Evolutionary conservation across 2,888 invertebrate genomes (phyloP), one percentile per base, ranked within the genome.

Genomic region (Hyalella azteca): DNA sequence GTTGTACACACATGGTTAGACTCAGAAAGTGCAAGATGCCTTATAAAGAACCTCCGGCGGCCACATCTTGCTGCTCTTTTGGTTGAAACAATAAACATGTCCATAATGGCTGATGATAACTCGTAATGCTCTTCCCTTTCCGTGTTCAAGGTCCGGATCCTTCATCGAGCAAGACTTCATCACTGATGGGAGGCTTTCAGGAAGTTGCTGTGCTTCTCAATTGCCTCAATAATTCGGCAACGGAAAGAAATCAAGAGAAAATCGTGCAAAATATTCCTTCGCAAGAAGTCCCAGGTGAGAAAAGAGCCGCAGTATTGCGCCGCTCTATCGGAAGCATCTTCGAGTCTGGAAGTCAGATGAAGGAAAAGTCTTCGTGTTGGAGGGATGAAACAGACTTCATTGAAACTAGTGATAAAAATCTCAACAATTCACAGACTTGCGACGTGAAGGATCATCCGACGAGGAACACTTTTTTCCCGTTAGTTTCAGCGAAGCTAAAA

Each of bases 191-290:
- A 19, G 82, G 82, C n/a, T 82, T 82, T 49, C 82, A 81, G 66
- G 82, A 82, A 22, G 82, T 82, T 13, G 82, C 82, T 5, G 32
- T 79, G 11, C 77, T 82, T 49, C 79, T 82, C 22, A 82, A 82
- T 76, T 82, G 82, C 50, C 81, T 82, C 45, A 32, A 32, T 32
- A 54, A 39, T 32, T 22, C 45, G 19, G 26, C 45, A 11, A 76
- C 41, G 26, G 48, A 48, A 15, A n/a, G 48, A 2, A 32, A 76
- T n/a, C 32, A 32, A 11, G 73, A 36, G 41, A 41, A 22, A 40
- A 26, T 26, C 22, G 26, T 41, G 0, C 26, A 39, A 9, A 26
- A 19, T 41, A 40, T 4, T 15, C 3, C 49, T 36, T 29, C 29
- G 9, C 29, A 3, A 26, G n/a, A 76, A 26, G 66, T n/a, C 29